Evolutionary conservation across 2,888 invertebrate species (phyloP), one percentile per base, ranked within the genome.

Genomic region (Eristalinus aeneus): DNA sequence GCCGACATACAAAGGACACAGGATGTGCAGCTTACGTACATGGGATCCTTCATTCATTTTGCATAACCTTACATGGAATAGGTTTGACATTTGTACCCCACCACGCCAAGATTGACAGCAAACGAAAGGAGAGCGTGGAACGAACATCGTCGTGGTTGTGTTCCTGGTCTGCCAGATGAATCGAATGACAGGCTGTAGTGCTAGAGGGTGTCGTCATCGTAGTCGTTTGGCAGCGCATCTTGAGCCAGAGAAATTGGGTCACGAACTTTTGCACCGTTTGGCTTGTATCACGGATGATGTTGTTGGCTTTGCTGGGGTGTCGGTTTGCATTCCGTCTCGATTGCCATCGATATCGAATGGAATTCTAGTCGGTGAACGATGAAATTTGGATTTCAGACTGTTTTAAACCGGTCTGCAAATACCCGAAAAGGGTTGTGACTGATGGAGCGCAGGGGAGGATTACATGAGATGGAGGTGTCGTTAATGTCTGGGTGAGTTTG

Each of bases 251-350:
- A 46, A 86, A 82, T 86, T 86, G 71, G 86, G 86, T 86, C 86
- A 86, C 86, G 86, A 82, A 77, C 82, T 86, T 81, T 81, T 82
- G 81, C 86, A 82, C 74, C 61, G 77, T 77, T 82, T 82, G 75
- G 27, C 56, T 46, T 46, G 32, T 34, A 46, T 60, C 39, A 56
- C 46, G 39, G 23, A 22, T 5, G 27, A 27, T n/a, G 58, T n/a
- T 63, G 65, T 60, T 64, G 56, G 54, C 39, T 63, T 65, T 72
- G 22, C 23, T 64, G 20, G 60, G 31, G 82, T 68, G 56, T 68
- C 63, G 36, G 20, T 65, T 61, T 79, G 58, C 60, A 53, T 65
- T 53, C 53, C 74, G 60, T 74, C 65, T 27, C 60, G 63, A 84
- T 75, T 84, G 71, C 61, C 60, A 79, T 75, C 71, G 71, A 79